phyloP scores from a whole-genome alignment of 2,888 invertebrate genomes.

The Phasia obesa region DNA sequence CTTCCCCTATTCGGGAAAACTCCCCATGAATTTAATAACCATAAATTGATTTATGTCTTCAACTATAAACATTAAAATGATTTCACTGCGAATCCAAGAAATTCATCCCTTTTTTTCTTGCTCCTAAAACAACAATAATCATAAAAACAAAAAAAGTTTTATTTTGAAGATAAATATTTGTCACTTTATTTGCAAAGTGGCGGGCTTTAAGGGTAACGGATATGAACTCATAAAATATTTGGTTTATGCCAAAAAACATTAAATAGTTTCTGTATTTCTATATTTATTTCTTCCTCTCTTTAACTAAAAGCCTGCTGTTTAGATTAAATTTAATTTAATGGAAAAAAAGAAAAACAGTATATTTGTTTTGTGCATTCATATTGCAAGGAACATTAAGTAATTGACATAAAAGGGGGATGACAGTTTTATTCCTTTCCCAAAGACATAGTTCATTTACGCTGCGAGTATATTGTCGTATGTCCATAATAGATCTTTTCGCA shows the following conservation, averaged over 20 bases:
- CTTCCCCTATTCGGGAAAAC: neutral
- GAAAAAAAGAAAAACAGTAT: neutral
- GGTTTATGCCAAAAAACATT: slow-evolving; percentile 37
- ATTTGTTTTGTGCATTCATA: too few species aligned
- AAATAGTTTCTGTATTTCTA: slow-evolving; percentile 49
- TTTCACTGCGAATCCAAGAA: too few species aligned
- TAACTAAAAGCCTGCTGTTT: slow-evolving; percentile 38
- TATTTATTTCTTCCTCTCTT: neutral
- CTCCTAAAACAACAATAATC: too few species aligned
- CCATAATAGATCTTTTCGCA: too few species aligned
- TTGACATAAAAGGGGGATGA: too few species aligned
- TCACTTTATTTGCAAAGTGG: slow-evolving; percentile 54
- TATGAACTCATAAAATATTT: slow-evolving; percentile 58
- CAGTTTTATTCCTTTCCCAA: too few species aligned
- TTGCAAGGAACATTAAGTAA: too few species aligned
- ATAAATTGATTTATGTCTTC: slow-evolving; percentile 64
- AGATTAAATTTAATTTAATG: slow-evolving; percentile 38
- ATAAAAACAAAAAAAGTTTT: slow-evolving; percentile 18
- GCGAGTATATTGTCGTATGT: too few species aligned
- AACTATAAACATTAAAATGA: slow-evolving; percentile 48
- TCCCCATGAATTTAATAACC: slow-evolving; percentile 53
- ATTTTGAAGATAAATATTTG: slow-evolving; percentile 47
- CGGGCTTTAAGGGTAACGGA: slow-evolving; percentile 28
- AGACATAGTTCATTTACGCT: too few species aligned
- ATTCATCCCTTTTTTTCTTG: too few species aligned